These are phyloP conservation scores for Labeo calbasu DNA, from an alignment of 2,797 vertebrate genomes.

Conservation along the genomic window DNA sequence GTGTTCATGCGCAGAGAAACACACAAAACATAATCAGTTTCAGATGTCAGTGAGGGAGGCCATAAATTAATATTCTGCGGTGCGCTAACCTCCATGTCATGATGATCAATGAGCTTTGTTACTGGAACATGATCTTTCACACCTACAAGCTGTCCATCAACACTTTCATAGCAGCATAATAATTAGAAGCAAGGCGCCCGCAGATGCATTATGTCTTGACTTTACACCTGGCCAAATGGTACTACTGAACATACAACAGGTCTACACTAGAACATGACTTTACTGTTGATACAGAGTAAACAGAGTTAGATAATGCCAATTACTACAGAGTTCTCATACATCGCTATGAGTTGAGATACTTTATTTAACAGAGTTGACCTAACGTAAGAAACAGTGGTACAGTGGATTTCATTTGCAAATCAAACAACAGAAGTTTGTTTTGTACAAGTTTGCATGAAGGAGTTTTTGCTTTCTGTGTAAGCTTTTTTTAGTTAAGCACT, in stretches of 20 bases:
- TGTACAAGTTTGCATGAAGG: not conserved
- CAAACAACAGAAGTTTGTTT: not conserved
- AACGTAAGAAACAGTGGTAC: not conserved
- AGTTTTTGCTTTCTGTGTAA: not conserved
- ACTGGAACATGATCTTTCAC: slow-evolving; percentile 52
- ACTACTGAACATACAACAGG: slow-evolving; percentile 2
- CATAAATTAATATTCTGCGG: slow-evolving; percentile 45
- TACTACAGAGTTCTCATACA: not conserved
- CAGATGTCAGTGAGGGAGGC: not conserved
- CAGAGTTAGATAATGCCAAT: not conserved
- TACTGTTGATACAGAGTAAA: not conserved
- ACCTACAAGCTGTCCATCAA: slow-evolving; percentile 55
- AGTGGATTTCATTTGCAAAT: not conserved
- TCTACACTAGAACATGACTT: not conserved
- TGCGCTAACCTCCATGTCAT: slow-evolving; percentile 21
- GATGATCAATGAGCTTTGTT: slow-evolving; percentile 54
- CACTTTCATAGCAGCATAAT: slow-evolving; percentile 28
- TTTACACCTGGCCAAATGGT: slow-evolving; percentile 10
- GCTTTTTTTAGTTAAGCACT: not conserved
- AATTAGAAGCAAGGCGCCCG: slow-evolving; percentile 16
- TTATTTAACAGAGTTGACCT: not conserved
- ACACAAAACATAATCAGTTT: not conserved
- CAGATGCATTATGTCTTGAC: slow-evolving; percentile 11
- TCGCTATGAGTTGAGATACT: not conserved
- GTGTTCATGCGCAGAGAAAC: not conserved